Conservation (phyloP, 2,888 invertebrate species). For the Drosophila infuscata region DNA sequence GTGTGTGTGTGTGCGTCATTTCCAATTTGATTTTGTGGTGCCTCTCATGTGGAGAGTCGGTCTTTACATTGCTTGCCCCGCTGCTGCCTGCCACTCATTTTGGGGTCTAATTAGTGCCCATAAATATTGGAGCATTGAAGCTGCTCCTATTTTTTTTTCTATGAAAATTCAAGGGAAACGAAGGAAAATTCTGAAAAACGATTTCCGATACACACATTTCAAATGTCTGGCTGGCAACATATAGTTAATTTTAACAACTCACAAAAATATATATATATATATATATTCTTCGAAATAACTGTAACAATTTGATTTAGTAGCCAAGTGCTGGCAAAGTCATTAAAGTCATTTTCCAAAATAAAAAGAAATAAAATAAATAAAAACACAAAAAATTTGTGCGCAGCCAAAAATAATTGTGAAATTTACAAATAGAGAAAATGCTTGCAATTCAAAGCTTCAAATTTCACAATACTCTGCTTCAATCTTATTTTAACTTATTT, state of each 20-base stretch:
- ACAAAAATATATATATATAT: constrained; percentile 6
- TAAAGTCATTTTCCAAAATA: constrained; percentile 62
- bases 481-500: not conserved
- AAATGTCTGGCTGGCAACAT: constrained; percentile 35
- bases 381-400: constrained; percentile 43
- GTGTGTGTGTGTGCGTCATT: constrained; percentile 19
- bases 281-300: constrained; percentile 26
- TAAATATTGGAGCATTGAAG: constrained; percentile 43
- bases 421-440: constrained; percentile 38
- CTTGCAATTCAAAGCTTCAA: not conserved
- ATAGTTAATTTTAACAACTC: constrained; percentile 69
- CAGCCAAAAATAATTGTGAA: constrained; percentile 58
- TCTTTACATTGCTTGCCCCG: not conserved
- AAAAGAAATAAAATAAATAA: constrained; percentile 8
- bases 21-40: constrained; percentile 49
- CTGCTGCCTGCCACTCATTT: not conserved
- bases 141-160: not conserved
- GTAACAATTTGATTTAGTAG: constrained; percentile 72
- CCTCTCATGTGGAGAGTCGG: constrained; percentile 23
- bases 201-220: constrained; percentile 53
- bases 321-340: constrained; percentile 66
- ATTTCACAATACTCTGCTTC: constrained; percentile 1
- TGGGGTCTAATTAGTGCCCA: constrained; percentile 42
- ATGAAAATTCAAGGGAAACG: constrained; percentile 2
- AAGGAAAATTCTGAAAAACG: too few relatives aligned